Base-by-base conservation (phyloP, 2,888 invertebrate genomes). In the Noctua fimbriata region DNA sequence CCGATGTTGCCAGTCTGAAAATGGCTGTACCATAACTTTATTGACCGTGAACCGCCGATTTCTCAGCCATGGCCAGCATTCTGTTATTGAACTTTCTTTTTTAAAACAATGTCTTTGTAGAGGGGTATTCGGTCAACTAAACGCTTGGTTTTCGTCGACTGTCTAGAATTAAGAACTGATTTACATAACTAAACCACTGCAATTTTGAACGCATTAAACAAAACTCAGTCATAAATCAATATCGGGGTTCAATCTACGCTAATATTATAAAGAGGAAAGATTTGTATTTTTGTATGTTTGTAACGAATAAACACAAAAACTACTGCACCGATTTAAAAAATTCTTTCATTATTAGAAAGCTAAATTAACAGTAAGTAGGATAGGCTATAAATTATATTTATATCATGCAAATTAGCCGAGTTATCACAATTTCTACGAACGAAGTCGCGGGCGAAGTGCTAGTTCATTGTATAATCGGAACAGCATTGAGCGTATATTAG, bases 401-500 rank as follows among this genome's bases (percentile, higher is more conserved):
- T 41, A 41, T 41, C 41, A 41, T 41, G 41, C 0, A 41, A 41
- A 41, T 41, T 41, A 41, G 41, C 41, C 41, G 41, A 41, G 41
- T 7, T 41, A 41, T 41, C 41, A 41, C 9, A 7, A 41, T 41
- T 41, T 41, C 41, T 41, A 2, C 7, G 41, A 7, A 41, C 41
- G 7, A 41, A 7, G 41, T 41, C 41, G 41, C 41, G 41, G 41
- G 41, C 41, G 41, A 41, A 41, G 7, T 41, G 7, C 44, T 44
- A 44, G 12, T 14, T 69, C 81, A 81, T 88, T 85, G 86, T 85
- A 88, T 87, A 89, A 88, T 87, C 79, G 73, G 81, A 78, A 78
- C 85, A 83, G 74, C 72, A 83, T 79, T 81, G 88, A 77, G 41
- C 81, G 83, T 82, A 89, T 89, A 89, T 89, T 88, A 87, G 74